Evolutionary conservation across 2,797 vertebrate genomes (phyloP), one percentile per base, ranked within the genome.

Genomic region (Zenarchopterus dispar): DNA sequence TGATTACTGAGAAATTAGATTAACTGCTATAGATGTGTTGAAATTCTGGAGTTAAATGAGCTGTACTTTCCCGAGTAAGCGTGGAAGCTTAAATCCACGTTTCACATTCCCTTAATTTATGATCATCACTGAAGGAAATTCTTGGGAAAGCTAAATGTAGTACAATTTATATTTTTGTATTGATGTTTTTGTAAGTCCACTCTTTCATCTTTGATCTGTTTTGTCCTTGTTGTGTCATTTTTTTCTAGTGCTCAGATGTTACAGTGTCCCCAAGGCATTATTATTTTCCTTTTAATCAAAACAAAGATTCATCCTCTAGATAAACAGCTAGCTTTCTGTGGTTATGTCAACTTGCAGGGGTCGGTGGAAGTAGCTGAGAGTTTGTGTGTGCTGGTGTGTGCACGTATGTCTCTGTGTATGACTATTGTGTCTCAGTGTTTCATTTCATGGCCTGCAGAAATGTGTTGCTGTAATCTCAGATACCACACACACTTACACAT

Each of bases 361-460:
- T 56, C 54, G 50, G 36, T 24, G 26, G 15, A 56, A 43, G 18
- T 2, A 33, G 31, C 17, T 19, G 33, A 21, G 19, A 10, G 18
- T 49, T 23, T 26, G 67, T 67, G 51, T 52, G 28, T 61, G 60
- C n/a, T 49, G 33, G 33, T 36, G 33, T 36, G 33, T 36, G 28
- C 8, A 7, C 8, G 28, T 28, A 7, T 28, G 28, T 28, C 4
- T 28, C 4, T 28, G 28, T 28, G 28, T 6, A 5, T 24, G 24
- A 24, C 42, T 6, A n/a, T 26, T 50, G 62, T 41, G 43, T 18
- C 6, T 64, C n/a, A 48, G 43, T 57, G 33, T 13, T 36, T 36
- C 33, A 11, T 36, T 36, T 36, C 33, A 13, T 36, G 9, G 9
- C 33, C 9, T 13, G 2, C 11, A 11, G 33, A 31, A 31, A 31